Percentiles rank a stretch among this genome's conserved stretches.
phyloP scores from a whole-genome alignment of 2,888 invertebrate species.

The Cacoxenus indagator region DNA sequence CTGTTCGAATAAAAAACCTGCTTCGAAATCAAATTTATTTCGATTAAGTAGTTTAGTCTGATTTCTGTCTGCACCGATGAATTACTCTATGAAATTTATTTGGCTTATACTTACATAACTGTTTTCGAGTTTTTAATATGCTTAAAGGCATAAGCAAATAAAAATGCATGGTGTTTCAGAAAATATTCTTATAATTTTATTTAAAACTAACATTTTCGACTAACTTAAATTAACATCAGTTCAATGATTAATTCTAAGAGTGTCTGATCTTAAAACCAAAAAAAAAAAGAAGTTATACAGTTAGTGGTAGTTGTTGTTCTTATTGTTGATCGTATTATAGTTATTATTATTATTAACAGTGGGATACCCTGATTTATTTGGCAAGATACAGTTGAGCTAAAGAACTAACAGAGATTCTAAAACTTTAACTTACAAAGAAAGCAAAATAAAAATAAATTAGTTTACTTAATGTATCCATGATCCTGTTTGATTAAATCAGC shows the following conservation, averaged over 20 bases:
- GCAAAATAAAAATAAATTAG: not conserved
- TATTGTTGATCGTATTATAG: constrained; percentile 9
- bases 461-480: constrained; percentile 66
- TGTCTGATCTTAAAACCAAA: not conserved
- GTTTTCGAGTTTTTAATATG: too few relatives aligned
- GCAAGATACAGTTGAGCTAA: too few relatives aligned
- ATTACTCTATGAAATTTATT: too few relatives aligned
- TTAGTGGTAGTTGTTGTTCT: constrained; percentile 2
- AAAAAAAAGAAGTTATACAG: too few relatives aligned
- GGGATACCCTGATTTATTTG: not conserved
- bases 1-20: too few relatives aligned
- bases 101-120: too few relatives aligned
- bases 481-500: constrained; percentile 73
- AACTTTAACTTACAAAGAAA: not conserved
- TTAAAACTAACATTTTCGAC: not conserved
- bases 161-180: not conserved
- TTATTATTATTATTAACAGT: constrained; percentile 3
- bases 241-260: not conserved
- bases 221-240: constrained; percentile 53
- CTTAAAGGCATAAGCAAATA: not conserved
- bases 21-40: too few relatives aligned
- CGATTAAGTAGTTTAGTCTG: too few relatives aligned
- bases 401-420: too few relatives aligned
- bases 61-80: too few relatives aligned
- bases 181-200: too few relatives aligned